phyloP scores from a whole-genome alignment of 2,888 invertebrate species.

The Epinotia demarniana region DNA sequence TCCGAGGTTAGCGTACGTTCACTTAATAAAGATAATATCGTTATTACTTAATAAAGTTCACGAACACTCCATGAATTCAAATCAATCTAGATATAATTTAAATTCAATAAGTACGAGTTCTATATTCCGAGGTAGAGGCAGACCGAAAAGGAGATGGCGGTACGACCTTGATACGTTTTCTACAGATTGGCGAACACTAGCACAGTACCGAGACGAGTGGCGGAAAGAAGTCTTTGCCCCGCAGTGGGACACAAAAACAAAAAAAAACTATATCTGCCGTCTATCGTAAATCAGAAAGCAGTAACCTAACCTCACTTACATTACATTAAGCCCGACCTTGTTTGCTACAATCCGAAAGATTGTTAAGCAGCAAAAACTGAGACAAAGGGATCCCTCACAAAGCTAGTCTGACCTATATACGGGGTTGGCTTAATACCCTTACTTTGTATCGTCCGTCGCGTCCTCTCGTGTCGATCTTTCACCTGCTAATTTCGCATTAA shows the following conservation, averaged over 20 bases:
- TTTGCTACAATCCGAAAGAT: constrained; percentile 45
- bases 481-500: constrained; percentile 45
- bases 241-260: too few species aligned
- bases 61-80: constrained; percentile 19
- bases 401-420: constrained; percentile 72
- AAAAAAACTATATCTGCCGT: not conserved
- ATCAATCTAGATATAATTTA: constrained; percentile 10
- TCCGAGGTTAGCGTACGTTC: constrained; percentile 21
- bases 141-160: too few species aligned
- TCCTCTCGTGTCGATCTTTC: constrained; percentile 55
- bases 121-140: too few species aligned
- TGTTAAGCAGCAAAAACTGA: constrained; percentile 62
- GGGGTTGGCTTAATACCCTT: constrained; percentile 66
- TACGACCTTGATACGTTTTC: too few species aligned
- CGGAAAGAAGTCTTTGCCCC: too few species aligned
- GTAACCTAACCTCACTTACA: constrained; percentile 8
- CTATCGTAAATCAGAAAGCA: not conserved
- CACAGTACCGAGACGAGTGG: too few species aligned
- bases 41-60: constrained; percentile 30
- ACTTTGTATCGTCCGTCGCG: constrained; percentile 63
- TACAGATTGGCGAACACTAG: too few species aligned
- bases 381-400: constrained; percentile 71
- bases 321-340: constrained; percentile 28
- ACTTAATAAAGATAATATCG: constrained; percentile 27
- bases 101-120: not conserved